phyloP scores from a whole-genome alignment of 2,888 invertebrate genomes.

The Agriotes lineatus region DNA sequence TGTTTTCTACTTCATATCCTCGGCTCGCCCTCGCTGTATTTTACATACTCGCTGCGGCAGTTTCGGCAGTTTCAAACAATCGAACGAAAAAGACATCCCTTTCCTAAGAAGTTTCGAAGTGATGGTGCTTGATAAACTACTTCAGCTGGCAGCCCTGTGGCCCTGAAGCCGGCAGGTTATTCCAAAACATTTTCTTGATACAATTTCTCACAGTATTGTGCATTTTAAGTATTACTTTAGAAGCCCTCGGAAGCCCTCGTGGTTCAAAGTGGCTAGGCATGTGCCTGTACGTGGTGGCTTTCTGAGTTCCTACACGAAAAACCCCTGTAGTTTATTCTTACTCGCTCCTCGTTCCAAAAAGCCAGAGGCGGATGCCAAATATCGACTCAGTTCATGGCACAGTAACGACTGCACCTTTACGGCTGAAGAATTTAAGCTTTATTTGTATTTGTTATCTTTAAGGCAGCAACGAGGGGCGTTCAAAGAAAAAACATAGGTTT shows the following conservation, averaged over 20 bases:
- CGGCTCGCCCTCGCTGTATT: not conserved
- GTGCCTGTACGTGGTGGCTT: not conserved
- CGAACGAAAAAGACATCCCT: not conserved
- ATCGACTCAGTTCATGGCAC: too few species aligned
- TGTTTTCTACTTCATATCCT: not conserved
- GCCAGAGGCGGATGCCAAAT: too few species aligned
- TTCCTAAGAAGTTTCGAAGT: constrained; percentile 24
- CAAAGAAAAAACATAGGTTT: too few species aligned
- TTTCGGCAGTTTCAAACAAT: not conserved
- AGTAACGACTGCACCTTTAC: too few species aligned
- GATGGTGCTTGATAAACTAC: constrained; percentile 23
- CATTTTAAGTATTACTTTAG: not conserved
- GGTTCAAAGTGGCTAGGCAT: not conserved
- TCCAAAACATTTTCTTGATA: constrained; percentile 1
- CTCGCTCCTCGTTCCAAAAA: too few species aligned
- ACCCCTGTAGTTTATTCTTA: too few species aligned
- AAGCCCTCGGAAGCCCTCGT: constrained; percentile 1
- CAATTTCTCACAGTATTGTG: constrained; percentile 1
- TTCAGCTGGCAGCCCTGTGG: constrained; percentile 23
- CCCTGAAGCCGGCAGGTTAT: constrained; percentile 13
- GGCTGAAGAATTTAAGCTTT: too few species aligned
- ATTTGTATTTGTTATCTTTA: too few species aligned
- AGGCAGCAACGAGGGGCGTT: too few species aligned
- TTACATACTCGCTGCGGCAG: not conserved
- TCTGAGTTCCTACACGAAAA: not conserved